A percentile compares a stretch with the other conserved stretches of the same genome.
Conservation (phyloP, 2,888 invertebrate genomes). For the Girardia tigrina region DNA sequence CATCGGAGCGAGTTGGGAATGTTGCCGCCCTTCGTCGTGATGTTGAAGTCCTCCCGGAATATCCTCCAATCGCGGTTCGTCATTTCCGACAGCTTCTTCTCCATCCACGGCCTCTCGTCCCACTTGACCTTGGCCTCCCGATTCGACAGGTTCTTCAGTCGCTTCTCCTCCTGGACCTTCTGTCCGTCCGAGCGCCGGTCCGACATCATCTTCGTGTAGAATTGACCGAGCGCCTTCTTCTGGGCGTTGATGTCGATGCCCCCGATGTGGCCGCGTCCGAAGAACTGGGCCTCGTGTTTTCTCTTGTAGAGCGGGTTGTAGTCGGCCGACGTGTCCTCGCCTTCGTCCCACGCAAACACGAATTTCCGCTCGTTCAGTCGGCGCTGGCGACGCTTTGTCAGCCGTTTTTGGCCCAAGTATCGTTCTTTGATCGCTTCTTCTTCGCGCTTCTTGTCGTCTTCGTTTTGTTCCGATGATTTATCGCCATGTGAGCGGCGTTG, state of each 20-base stretch:
- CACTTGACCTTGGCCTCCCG: slow-evolving; percentile 94
- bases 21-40: slow-evolving; percentile 86
- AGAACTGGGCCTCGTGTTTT: slow-evolving; percentile 73
- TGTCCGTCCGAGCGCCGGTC: slow-evolving; percentile 85
- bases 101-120: slow-evolving; percentile 98
- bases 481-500: background rate
- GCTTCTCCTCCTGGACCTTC: slow-evolving; percentile 74
- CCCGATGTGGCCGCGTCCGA: slow-evolving; percentile 87
- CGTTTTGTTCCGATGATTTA: background rate
- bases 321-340: slow-evolving; percentile 92
- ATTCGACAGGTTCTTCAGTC: slow-evolving; percentile 75
- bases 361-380: slow-evolving; percentile 93
- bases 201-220: slow-evolving; percentile 85
- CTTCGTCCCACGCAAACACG: slow-evolving; percentile 99
- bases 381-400: slow-evolving; percentile 66
- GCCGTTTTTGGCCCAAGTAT: slow-evolving; percentile 71
- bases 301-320: slow-evolving; percentile 93
- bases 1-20: slow-evolving; percentile 86
- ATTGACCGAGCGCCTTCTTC: slow-evolving; percentile 75
- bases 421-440: slow-evolving; percentile 55
- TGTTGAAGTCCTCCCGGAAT: slow-evolving; percentile 95
- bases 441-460: slow-evolving; percentile 18
- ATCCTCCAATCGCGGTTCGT: slow-evolving; percentile 98
- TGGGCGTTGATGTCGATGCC: slow-evolving; percentile 82
- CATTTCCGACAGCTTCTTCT: slow-evolving; percentile 84